Percentiles rank a stretch among this genome's conserved stretches.
Conservation (phyloP, 2,797 vertebrate species). For the Mycteria americana region DNA sequence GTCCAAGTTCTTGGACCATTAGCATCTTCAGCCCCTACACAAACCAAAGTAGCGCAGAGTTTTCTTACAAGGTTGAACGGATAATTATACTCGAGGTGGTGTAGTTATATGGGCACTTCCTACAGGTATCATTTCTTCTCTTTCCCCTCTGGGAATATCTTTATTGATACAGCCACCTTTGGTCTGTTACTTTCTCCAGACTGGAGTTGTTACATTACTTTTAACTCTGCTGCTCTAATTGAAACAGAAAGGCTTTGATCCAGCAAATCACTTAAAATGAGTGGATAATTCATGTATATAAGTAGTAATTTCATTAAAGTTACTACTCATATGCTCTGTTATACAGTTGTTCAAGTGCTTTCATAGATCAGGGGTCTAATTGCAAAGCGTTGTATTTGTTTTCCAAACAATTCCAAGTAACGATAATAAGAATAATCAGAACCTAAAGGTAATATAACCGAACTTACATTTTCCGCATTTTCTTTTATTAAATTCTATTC, state of each 20-base stretch:
- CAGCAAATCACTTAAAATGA: conserved; percentile 35
- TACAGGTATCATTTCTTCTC: not conserved
- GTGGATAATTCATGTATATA: conserved; percentile 37
- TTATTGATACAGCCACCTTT: not conserved
- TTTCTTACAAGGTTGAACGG: not conserved
- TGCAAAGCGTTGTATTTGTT: not conserved
- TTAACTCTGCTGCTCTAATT: not conserved
- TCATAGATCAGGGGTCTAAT: not conserved
- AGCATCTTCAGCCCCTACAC: not conserved
- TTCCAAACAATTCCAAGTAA: conserved; percentile 6
- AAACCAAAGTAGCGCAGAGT: not conserved
- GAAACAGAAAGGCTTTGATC: conserved; percentile 35
- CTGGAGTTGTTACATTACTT: not conserved
- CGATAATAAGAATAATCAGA: not conserved
- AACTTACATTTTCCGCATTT: not conserved
- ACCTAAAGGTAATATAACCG: not conserved
- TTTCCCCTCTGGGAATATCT: not conserved
- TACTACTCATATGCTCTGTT: not conserved
- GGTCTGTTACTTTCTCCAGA: not conserved
- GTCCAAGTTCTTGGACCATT: not conserved
- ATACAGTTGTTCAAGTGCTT: not conserved
- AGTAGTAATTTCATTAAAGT: conserved; percentile 43
- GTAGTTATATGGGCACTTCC: not conserved
- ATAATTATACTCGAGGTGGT: not conserved
- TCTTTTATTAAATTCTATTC: not conserved